These are phyloP conservation scores for Stegastes partitus DNA, from an alignment of 2,113 vertebrate genomes.

Conservation along the genomic window DNA sequence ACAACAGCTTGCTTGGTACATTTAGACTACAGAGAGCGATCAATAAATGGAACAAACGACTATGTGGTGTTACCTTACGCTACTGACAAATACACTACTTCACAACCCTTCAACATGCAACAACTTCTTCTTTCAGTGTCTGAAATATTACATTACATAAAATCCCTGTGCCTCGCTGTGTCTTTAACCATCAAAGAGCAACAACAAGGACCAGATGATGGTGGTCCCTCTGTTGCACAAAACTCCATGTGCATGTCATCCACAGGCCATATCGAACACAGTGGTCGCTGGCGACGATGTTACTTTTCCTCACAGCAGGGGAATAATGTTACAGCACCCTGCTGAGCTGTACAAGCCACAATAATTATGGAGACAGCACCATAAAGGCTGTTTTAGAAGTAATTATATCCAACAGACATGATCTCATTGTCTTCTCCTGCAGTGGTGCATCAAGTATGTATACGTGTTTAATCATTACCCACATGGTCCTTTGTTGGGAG, in stretches of 20 bases:
- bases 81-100: conserved; percentile 35
- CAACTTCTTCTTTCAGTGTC: neutral
- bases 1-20: conserved; percentile 44
- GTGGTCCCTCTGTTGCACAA: conserved; percentile 17
- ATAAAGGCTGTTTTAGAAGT: conserved; percentile 62
- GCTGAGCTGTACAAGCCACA: conserved; percentile 50
- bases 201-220: conserved; percentile 37
- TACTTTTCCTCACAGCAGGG: conserved; percentile 63
- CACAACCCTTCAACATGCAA: conserved; percentile 27
- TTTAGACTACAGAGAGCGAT: conserved; percentile 33
- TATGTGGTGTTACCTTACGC: conserved; percentile 40
- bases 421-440: conserved; percentile 67
- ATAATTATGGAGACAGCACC: conserved; percentile 65
- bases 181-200: conserved; percentile 36
- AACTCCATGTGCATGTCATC: conserved; percentile 38
- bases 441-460: conserved; percentile 26
- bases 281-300: conserved; percentile 45
- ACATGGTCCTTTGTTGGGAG: conserved; percentile 29
- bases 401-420: conserved; percentile 78
- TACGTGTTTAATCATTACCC: conserved; percentile 45
- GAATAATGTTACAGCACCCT: conserved; percentile 63
- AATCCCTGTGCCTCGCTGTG: neutral
- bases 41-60: conserved; percentile 46
- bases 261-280: conserved; percentile 35
- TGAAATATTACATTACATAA: conserved; percentile 19